Base-by-base conservation (phyloP, 1,140 invertebrate genomes). In the Aphaenogaster floridana region DNA sequence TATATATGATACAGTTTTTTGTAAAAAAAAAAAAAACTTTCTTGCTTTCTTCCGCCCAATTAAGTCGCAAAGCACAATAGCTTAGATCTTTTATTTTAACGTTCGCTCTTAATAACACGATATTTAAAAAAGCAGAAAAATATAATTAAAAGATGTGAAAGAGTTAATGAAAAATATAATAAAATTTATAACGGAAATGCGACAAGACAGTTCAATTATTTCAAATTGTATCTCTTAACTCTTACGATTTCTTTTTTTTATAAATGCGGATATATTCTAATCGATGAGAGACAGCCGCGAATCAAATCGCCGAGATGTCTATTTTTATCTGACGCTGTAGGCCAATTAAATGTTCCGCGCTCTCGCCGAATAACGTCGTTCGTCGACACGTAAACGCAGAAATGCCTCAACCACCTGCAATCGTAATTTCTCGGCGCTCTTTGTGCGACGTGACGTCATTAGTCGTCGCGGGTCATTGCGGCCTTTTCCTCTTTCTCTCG, bases 381-480 rank as follows among this genome's bases (percentile, higher is more conserved):
- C 42, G 69, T n/a, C 28, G 28, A 72, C 42, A 50, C 68, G 42
- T 72, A 84, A 84, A 76, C 69, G 63, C 39, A 86, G 63, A 79
- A 86, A 79, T 54, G 61, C 76, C 74, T 21, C 74, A 50, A n/a
- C 50, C 28, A 80, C 21, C 61, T 68, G 74, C 72, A 80, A 59
- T 86, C 61, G 76, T 86, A 86, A 86, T 86, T 86, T 83, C 66
- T 74, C 80, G 42, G 48, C n/a, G 63, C 84, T 54, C 84, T 86
- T 86, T 88, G 61, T 83, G 39, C 64, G 54, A 86, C 78, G 61
- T 74, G 64, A 85, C 72, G 85, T 86, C 85, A 88, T 88, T 88
- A 88, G 66, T 50, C 54, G 34, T 57, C 71, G 36, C n/a, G 63
- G 59, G 66, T 83, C 85, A 85, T 76, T 68, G 64, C 57, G 45